Evolutionary conservation across 1,140 invertebrate species (phyloP).

Genomic region (Solenopsis invicta): DNA sequence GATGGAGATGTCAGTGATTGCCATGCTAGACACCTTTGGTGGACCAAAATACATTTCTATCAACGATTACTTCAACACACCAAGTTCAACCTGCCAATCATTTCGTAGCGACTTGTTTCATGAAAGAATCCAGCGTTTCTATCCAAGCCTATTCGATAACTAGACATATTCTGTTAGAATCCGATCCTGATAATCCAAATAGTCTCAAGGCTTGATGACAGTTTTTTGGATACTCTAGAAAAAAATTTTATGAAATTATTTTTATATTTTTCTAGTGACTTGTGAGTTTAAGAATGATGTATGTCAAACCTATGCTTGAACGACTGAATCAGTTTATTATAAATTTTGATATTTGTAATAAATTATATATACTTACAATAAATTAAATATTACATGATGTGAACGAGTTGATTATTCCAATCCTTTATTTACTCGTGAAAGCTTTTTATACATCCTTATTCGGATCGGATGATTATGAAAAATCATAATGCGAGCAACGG

Average conservation of each 20-base stretch:
- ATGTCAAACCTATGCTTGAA: not conserved
- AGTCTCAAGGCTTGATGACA: not conserved
- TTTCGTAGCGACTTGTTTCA: not conserved
- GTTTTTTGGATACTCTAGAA: not conserved
- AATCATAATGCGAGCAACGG: not conserved
- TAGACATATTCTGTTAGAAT: not conserved
- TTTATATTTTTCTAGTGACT: not conserved
- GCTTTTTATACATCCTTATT: not conserved
- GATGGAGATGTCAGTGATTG: conserved; percentile 90
- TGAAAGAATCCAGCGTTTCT: not conserved
- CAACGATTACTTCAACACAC: conserved; percentile 88
- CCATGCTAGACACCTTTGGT: conserved; percentile 92
- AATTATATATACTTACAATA: not conserved
- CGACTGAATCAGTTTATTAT: not conserved
- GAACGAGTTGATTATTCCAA: not conserved
- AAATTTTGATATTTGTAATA: not conserved
- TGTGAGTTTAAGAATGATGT: not conserved
- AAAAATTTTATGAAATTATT: not conserved
- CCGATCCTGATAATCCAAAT: not conserved
- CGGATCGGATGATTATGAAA: not conserved
- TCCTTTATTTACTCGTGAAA: not conserved
- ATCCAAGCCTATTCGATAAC: not conserved
- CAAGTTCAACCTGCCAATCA: conserved; percentile 71
- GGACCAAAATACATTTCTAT: conserved; percentile 90
- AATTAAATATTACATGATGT: not conserved